Evolutionary conservation across 2,888 invertebrate species (phyloP), one percentile per base, ranked within the genome.

Genomic region (Serripes groenlandicus): DNA sequence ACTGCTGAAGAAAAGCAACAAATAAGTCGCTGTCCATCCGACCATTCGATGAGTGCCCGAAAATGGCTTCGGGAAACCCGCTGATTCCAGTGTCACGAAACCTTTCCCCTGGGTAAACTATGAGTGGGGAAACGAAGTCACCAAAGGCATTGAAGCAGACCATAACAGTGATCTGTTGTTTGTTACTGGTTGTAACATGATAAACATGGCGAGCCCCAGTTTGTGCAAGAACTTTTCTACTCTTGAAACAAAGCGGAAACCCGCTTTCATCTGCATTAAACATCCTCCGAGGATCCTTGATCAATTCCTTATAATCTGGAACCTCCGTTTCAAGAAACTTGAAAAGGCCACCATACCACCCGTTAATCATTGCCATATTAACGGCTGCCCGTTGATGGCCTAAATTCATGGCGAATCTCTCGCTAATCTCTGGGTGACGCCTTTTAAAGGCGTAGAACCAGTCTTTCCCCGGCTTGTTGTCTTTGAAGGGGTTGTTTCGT

Each of bases 11-110:
- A 66, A 74, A 84, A 0, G 58, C 21, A 21, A 71, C 28, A 70
- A 83, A 81, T 7, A 81, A 54, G 23, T 85, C 78, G 1, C 49
- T 30, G 32, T 80, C 75, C 85, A 87, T 78, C 85, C 82, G 86
- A 1, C 88, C 84, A 35, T 81, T 77, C 9, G 71, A 30, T 0
- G 72, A 34, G 7, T 69, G 73, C 1, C 74, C 76, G 42, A 69
- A 81, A 15, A 72, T 69, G 21, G 81, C 75, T 3, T 76, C 76
- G 11, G 72, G 71, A 42, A 76, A 78, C 1, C 26, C 58, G 11
- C 32, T 23, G 11, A 83, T 21, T 9, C 66, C 72, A n/a, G 62
- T 71, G 42, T 85, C 69, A 1, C 68, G 26, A 37, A 83, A 79
- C 15, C 78, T 23, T 52, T 79, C 52, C 3, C 87, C 85, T 21